Evolutionary conservation across 2,888 invertebrate genomes (phyloP).

Genomic region (Thymelicus acteon): DNA sequence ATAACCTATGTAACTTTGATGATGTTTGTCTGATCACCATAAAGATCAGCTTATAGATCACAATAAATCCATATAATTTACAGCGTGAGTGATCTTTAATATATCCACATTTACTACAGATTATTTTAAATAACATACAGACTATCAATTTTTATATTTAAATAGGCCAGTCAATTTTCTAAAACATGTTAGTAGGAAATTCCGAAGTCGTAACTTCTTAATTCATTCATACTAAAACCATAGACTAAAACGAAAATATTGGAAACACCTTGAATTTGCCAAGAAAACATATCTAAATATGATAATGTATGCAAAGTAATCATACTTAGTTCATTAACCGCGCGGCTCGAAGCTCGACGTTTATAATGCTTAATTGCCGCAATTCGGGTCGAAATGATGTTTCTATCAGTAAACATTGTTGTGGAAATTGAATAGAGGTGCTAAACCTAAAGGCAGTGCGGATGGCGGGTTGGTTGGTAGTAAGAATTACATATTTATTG

Average conservation of each 20-base stretch:
- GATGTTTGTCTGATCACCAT: no score
- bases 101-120: no score
- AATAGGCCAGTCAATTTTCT: no score
- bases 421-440: conserved; percentile 10
- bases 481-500: conserved; percentile 44
- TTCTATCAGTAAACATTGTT: conserved; percentile 13
- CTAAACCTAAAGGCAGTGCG: conserved; percentile 17
- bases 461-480: background rate
- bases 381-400: conserved; percentile 22
- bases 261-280: background rate
- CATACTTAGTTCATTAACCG: conserved; percentile 24
- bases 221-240: background rate
- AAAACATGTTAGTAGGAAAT: background rate
- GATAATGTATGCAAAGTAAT: conserved; percentile 22
- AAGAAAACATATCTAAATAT: conserved; percentile 19
- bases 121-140: no score
- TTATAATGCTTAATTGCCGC: conserved; percentile 19
- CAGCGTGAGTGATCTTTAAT: no score
- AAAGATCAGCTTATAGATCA: no score
- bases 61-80: no score
- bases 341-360: background rate
- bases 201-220: background rate
- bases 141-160: no score
- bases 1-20: no score
- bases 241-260: background rate